Evolutionary conservation across 1,140 invertebrate species (phyloP), one percentile per base, ranked within the genome.

Genomic region (Heliconius hewitsoni): DNA sequence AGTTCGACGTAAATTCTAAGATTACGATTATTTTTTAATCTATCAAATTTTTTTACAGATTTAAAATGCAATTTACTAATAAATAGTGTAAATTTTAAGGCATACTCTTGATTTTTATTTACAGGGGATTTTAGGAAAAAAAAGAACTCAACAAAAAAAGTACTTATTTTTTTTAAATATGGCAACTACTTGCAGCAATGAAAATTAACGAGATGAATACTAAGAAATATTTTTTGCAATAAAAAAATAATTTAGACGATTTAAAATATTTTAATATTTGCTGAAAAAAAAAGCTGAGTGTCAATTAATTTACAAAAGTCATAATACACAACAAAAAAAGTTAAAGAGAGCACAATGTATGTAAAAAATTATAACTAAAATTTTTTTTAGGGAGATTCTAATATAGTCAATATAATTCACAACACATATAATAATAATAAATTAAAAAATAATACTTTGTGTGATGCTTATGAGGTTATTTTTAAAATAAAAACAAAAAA

Each of bases 21-120:
- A 30, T 66, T 30, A 23, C 23, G 60, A 66, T 66, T 66, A 46
- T 46, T 11, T 27, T 66, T 66, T 76, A 30, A 71, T 71, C 27
- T 70, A 19, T 4, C 60, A 42, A 3, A 3, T 27, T 66, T 76
- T 66, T 46, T 42, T 30, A 66, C 60, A 66, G 23, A 16, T 66
- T 66, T 9, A 30, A 66, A 66, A 66, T 66, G 60, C 27, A 66
- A 66, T 66, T 66, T 30, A 27, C 60, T 66, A 66, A 66, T 27
- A 66, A 66, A 66, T 30, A 30, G 55, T 66, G 27, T 66, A 66
- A 66, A 66, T 13, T 66, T 66, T 66, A 66, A 66, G 60, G 60
- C 60, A 66, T 66, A 66, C 60, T 66, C 60, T 66, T 66, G 60
- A 27, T 66, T 66, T 66, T 66, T 66, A 66, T 66, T 66, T 66